Conservation (phyloP, 2,113 vertebrate genomes). For the Nerophis ophidion region DNA sequence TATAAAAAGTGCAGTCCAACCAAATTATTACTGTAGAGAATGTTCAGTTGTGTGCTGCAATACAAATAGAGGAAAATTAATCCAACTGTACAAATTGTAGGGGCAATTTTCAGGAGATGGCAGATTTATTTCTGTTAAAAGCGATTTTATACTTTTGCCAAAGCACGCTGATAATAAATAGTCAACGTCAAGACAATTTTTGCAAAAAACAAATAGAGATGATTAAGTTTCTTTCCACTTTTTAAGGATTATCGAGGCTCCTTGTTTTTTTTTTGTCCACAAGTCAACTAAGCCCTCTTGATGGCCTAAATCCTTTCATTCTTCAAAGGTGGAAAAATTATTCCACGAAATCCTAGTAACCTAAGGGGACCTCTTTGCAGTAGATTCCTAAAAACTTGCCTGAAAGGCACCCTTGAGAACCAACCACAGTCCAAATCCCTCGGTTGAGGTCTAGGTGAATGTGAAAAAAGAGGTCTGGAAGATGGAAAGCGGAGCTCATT, state of each 20-base stretch:
- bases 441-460: conserved; percentile 16
- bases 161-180: too few relatives aligned
- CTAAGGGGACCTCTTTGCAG: conserved; percentile 17
- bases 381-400: conserved; percentile 30
- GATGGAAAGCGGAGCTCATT: conserved; percentile 41
- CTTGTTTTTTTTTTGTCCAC: neutral
- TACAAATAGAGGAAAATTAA: too few relatives aligned
- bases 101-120: too few relatives aligned
- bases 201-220: too few relatives aligned
- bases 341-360: conserved; percentile 36
- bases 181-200: neutral
- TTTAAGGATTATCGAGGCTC: neutral
- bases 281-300: neutral
- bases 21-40: too few relatives aligned
- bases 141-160: too few relatives aligned
- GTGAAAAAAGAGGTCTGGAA: conserved; percentile 18
- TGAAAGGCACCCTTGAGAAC: conserved; percentile 23
- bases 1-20: too few relatives aligned
- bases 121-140: too few relatives aligned
- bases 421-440: neutral
- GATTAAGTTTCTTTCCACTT: neutral
- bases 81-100: too few relatives aligned
- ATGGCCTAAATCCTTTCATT: conserved; percentile 7
- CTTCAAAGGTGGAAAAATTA: conserved; percentile 31
- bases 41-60: too few relatives aligned